A percentile compares a stretch with the other conserved stretches of the same genome.
These are phyloP conservation scores for Geotrypetes seraphini DNA, from an alignment of 2,797 vertebrate genomes.

Conservation along the genomic window DNA sequence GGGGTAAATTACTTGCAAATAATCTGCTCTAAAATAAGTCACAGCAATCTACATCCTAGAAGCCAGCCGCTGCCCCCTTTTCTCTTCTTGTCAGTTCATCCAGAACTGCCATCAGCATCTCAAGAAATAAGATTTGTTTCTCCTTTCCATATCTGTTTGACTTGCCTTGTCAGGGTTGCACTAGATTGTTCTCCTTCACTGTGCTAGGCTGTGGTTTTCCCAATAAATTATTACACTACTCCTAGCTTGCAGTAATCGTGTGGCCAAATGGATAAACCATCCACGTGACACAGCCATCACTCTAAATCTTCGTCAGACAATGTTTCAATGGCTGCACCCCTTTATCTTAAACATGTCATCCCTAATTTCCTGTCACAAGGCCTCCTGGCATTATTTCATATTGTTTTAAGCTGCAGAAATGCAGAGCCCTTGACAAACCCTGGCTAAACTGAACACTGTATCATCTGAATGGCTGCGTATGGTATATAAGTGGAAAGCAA, in stretches of 20 bases:
- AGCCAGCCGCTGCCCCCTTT: too few relatives aligned
- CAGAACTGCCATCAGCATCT: constrained; percentile 26
- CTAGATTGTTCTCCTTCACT: constrained; percentile 29
- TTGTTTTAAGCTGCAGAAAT: constrained; percentile 13
- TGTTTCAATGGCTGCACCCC: constrained; percentile 20
- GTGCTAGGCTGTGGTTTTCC: constrained; percentile 34
- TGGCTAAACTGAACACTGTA: too few relatives aligned
- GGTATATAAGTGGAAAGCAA: background rate
- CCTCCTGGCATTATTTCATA: constrained; percentile 27
- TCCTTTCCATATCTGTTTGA: constrained; percentile 32
- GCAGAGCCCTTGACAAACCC: constrained; percentile 2
- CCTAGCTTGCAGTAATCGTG: constrained; percentile 19
- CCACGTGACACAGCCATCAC: constrained; percentile 16
- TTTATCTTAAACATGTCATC: constrained; percentile 33
- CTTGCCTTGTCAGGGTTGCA: constrained; percentile 12
- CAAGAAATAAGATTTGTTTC: constrained; percentile 31
- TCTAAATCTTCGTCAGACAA: constrained; percentile 41
- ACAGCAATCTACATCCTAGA: constrained; percentile 3
- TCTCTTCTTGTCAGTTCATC: constrained; percentile 17
- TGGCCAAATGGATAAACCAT: constrained; percentile 38
- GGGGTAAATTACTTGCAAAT: background rate
- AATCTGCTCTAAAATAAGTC: background rate
- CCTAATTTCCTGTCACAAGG: constrained; percentile 22
- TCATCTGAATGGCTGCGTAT: background rate
- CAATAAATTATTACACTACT: constrained; percentile 40